Evolutionary conservation across 2,888 invertebrate species (phyloP), one percentile per base, ranked within the genome.

Genomic region (Apoderus coryli): DNA sequence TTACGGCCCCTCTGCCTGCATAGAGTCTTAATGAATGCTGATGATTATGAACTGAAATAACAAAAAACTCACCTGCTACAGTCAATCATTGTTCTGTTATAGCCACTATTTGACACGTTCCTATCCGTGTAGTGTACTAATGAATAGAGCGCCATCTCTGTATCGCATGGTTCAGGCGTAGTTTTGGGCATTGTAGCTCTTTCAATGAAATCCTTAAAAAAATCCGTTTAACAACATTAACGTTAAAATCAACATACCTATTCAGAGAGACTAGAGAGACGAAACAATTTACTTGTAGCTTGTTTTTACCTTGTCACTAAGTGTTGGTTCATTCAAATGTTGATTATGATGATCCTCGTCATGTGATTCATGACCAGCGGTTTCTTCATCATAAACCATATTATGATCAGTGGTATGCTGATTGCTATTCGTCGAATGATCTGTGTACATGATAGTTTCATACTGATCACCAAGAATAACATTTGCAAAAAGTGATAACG

Each of bases 161-260:
- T 69, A 53, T 90, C 89, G 55, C 89, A 90, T 2, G 86, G 77
- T 41, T 81, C 77, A 2, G 85, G 84, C 34, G 78, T 67, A 1
- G 89, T 88, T 46, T 84, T 65, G n/a, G 32, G 41, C 32, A 45
- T 40, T 22, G 44, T 42, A 19, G 39, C 39, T 13, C 33, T 33
- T 22, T 39, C 39, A 11, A 37, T 33, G 13, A 39, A 39, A n/a
- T n/a, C n/a, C n/a, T n/a, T n/a, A n/a, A n/a, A n/a, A n/a, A n/a
- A n/a, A n/a, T n/a, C n/a, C n/a, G n/a, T n/a, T n/a, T n/a, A n/a
- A n/a, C n/a, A n/a, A n/a, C 19, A 19, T 6, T 19, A 19, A 19
- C 19, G 7, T 19, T n/a, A n/a, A 19, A 19, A 19, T 7, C 19
- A 19, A 19, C 6, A 19, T 19, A 19, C 6, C 19, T 19, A 7